Evolutionary conservation across 2,113 vertebrate species (phyloP).

Genomic region (Neodontobutis hainanensis): DNA sequence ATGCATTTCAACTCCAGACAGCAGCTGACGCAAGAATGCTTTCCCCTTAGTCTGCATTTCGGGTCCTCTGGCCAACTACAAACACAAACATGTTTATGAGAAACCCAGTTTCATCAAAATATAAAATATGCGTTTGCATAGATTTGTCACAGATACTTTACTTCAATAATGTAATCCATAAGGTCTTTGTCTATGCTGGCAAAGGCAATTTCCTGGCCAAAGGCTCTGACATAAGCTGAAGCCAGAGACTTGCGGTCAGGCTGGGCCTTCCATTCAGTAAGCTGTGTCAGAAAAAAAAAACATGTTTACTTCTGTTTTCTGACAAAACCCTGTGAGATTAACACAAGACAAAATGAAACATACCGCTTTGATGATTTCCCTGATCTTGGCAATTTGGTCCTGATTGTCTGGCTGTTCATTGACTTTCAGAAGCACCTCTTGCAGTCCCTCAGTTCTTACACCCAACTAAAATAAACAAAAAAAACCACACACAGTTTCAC

Average conservation of each 20-base stretch:
- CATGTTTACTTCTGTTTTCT: not conserved
- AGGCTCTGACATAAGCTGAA: conserved; percentile 77
- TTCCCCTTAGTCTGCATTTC: conserved; percentile 38
- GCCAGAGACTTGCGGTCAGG: conserved; percentile 73
- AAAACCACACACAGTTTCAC: not conserved
- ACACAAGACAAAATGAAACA: conserved; percentile 25
- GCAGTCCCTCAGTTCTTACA: conserved; percentile 81
- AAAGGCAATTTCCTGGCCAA: conserved; percentile 85
- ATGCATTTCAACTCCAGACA: conserved; percentile 58
- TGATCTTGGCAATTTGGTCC: conserved; percentile 82
- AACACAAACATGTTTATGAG: not conserved
- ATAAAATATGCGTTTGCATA: not conserved
- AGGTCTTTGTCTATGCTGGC: conserved; percentile 75
- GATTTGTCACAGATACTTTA: conserved; percentile 47
- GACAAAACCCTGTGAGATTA: not conserved
- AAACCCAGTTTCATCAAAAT: not conserved
- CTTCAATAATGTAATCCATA: conserved; percentile 77
- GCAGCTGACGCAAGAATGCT: conserved; percentile 48
- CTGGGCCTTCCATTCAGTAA: conserved; percentile 79
- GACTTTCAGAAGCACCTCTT: conserved; percentile 78
- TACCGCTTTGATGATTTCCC: conserved; percentile 79
- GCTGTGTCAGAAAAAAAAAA: conserved; percentile 56
- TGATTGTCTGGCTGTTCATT: conserved; percentile 48
- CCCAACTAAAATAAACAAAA: conserved; percentile 69
- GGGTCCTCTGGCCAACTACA: conserved; percentile 63